A percentile compares a stretch with the other conserved stretches of the same genome.
Evolutionary conservation across 1,140 invertebrate genomes (phyloP).

Genomic region (Drosophila ficusphila): DNA sequence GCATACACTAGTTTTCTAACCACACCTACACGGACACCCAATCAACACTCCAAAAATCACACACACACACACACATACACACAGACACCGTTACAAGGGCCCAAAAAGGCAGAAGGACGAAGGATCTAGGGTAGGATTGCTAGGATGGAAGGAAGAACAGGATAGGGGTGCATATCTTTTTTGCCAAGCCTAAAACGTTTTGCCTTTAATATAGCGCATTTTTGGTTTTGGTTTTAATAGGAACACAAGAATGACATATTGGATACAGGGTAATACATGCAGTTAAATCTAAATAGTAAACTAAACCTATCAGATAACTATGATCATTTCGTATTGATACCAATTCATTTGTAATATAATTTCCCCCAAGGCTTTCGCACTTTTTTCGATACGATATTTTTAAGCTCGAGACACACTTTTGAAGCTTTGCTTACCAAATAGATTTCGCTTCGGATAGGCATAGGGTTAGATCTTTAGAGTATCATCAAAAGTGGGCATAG

Average conservation of each 20-base stretch:
- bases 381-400: constrained; percentile 44
- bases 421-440: constrained; percentile 71
- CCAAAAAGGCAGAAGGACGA: constrained; percentile 39
- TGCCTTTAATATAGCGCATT: constrained; percentile 64
- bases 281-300: constrained; percentile 70
- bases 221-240: constrained; percentile 52
- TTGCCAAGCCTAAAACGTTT: constrained; percentile 69
- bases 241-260: constrained; percentile 74
- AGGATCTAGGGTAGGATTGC: constrained; percentile 12
- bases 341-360: constrained; percentile 30
- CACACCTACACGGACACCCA: constrained; percentile 38
- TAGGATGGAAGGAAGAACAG: background rate
- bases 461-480: constrained; percentile 47
- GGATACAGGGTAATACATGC: constrained; percentile 84
- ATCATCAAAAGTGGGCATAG: constrained; percentile 59
- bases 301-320: constrained; percentile 34
- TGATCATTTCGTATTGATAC: constrained; percentile 21
- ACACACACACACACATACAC: constrained; percentile 14
- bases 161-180: constrained; percentile 65
- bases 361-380: constrained; percentile 63
- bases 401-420: constrained; percentile 56
- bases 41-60: constrained; percentile 6
- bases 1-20: constrained; percentile 70
- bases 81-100: constrained; percentile 67
- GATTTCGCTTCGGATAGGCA: constrained; percentile 61